Conservation (phyloP, 2,113 vertebrate species). For the Passerina amoena region DNA sequence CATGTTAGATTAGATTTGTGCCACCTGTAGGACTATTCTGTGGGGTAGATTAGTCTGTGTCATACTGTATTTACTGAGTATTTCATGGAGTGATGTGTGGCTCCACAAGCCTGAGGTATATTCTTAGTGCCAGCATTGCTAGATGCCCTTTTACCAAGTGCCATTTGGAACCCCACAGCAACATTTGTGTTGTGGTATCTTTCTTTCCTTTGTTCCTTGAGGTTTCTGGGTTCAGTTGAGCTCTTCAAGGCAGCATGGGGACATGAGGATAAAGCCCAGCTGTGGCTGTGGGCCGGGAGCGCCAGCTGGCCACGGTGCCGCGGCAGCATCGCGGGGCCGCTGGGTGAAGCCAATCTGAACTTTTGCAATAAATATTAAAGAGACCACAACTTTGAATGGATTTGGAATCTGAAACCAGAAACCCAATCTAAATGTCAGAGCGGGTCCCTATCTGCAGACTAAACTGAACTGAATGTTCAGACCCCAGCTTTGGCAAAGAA, state of each 20-base stretch:
- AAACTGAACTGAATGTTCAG: constrained; percentile 34
- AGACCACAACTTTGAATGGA: not conserved
- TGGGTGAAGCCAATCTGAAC: not conserved
- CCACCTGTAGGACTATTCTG: not conserved
- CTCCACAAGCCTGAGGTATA: not conserved
- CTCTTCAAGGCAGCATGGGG: not conserved
- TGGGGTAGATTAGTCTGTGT: not conserved
- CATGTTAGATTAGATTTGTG: not conserved
- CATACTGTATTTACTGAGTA: not conserved
- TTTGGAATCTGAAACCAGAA: constrained; percentile 45
- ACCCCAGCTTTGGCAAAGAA: constrained; percentile 5
- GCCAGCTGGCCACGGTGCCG: not conserved
- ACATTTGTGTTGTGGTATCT: not conserved
- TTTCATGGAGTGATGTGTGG: not conserved
- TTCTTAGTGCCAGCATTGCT: not conserved
- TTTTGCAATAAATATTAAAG: constrained; percentile 24
- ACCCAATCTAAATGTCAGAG: constrained; percentile 34
- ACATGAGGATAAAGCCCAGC: not conserved
- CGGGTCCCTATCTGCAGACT: not conserved
- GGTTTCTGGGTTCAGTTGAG: not conserved
- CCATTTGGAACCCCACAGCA: not conserved
- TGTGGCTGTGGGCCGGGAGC: not conserved
- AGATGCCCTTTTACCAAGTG: not conserved
- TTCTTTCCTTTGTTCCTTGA: not conserved
- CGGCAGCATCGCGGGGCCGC: not conserved